Evolutionary conservation across 2,888 invertebrate species (phyloP), one percentile per base, ranked within the genome.

Genomic region (Linnaemya tessellans): DNA sequence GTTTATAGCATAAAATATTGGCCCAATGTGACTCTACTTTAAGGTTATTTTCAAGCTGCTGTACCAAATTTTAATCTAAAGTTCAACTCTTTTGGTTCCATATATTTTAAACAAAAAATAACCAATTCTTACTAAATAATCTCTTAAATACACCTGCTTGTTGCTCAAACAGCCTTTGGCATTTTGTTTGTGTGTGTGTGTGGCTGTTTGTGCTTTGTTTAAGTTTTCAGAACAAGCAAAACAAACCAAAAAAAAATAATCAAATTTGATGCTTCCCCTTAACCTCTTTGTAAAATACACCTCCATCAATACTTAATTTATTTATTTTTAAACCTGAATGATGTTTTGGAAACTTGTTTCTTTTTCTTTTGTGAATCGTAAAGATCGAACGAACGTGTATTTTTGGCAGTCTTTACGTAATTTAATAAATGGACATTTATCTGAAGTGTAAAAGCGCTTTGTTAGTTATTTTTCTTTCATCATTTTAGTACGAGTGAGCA

Each of bases 101-200:
- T 46, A 2, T 43, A 43, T 64, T 15, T 5, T 18, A 35, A 0
- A 60, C 11, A 18, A 35, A 60, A 11, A 58, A 46, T 3, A n/a
- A 4, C 0, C 3, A 51, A 20, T 20, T n/a, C 13, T 3, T 35
- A 13, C 30, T 11, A 49, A 67, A 46, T 67, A 35, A 67, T 38
- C 51, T 51, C n/a, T 51, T 54, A 8, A 54, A 68, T 51, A 54
- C 68, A 68, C 51, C 68, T 68, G 68, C 15, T n/a, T 68, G 35
- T 22, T 54, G 38, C 38, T 20, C 8, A 15, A 49, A 49, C 18
- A 49, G 35, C 35, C 20, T 51, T 54, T 9, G 22, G 54, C 54
- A 54, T 49, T 8, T 51, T 38, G 20, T 51, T 51, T 35, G 4
- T 68, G 20, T 49, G 20, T 51, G 10, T 43, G 8, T 8, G n/a